Conservation (phyloP, 2,113 vertebrate species). For the Proteles cristata region DNA sequence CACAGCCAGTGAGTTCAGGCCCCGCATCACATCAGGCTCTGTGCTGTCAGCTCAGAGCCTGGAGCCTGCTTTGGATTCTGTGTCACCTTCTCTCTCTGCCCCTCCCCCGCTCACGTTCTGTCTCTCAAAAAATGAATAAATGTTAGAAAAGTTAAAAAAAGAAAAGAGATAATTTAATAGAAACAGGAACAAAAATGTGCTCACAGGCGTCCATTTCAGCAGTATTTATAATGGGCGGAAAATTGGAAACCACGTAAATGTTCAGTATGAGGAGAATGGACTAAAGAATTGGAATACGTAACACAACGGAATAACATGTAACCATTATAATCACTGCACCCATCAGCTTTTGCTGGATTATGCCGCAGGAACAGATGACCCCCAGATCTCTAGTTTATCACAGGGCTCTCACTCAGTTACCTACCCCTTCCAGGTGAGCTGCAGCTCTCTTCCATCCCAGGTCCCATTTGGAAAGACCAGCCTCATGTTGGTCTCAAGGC, state of each 20-base stretch:
- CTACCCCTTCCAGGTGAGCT: background rate
- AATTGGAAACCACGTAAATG: background rate
- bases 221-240: background rate
- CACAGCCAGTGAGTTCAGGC: too few species aligned
- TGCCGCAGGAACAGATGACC: background rate
- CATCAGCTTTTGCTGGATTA: conserved; percentile 23
- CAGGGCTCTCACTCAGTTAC: conserved; percentile 15
- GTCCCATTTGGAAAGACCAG: background rate
- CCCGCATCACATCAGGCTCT: too few species aligned
- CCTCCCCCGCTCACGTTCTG: too few species aligned
- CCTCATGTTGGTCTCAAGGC: background rate
- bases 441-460: background rate
- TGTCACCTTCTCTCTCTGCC: too few species aligned
- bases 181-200: conserved; percentile 26
- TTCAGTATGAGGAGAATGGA: background rate
- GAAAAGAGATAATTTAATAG: background rate
- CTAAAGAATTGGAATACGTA: background rate
- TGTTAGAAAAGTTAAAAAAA: too few species aligned
- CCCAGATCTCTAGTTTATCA: conserved; percentile 14
- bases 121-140: too few species aligned
- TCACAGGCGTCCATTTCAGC: background rate
- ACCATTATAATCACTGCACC: background rate
- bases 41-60: too few species aligned
- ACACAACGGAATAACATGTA: background rate
- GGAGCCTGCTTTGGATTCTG: too few species aligned